Conservation (phyloP, 2,113 vertebrate genomes). For the Chrysemys picta region DNA sequence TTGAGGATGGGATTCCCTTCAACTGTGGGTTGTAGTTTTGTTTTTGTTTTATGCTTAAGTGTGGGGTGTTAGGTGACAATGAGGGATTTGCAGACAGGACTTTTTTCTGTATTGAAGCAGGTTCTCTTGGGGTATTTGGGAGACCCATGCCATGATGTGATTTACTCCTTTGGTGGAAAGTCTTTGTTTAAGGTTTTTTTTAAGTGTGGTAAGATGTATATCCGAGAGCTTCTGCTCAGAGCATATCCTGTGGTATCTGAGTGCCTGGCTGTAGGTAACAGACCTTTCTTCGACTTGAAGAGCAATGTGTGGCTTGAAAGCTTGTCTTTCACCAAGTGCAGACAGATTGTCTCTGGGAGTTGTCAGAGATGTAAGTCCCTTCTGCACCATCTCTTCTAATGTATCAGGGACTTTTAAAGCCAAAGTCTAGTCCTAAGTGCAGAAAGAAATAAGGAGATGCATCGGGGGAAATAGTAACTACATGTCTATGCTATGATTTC, state of each 20-base stretch:
- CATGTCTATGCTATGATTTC: neutral
- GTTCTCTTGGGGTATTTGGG: no score
- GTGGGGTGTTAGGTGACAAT: no score
- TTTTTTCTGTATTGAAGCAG: no score
- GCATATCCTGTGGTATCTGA: neutral
- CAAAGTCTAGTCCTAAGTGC: neutral
- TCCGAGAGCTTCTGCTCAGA: no score
- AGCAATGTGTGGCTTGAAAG: neutral
- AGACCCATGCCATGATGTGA: no score
- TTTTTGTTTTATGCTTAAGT: no score
- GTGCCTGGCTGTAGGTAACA: neutral
- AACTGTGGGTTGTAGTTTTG: no score
- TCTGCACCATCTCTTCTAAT: conserved; percentile 43
- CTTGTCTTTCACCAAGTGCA: neutral
- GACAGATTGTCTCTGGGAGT: conserved; percentile 21
- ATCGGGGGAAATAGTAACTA: neutral
- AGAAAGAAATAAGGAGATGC: neutral
- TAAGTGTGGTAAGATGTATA: no score
- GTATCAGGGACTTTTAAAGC: neutral
- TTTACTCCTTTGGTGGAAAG: no score
- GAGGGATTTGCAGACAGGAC: no score
- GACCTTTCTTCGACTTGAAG: neutral
- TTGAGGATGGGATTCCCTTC: no score
- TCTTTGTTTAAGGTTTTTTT: no score
- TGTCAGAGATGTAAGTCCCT: conserved; percentile 11